Base-by-base conservation (phyloP, 2,113 vertebrate genomes). In the Oplegnathus fasciatus region DNA sequence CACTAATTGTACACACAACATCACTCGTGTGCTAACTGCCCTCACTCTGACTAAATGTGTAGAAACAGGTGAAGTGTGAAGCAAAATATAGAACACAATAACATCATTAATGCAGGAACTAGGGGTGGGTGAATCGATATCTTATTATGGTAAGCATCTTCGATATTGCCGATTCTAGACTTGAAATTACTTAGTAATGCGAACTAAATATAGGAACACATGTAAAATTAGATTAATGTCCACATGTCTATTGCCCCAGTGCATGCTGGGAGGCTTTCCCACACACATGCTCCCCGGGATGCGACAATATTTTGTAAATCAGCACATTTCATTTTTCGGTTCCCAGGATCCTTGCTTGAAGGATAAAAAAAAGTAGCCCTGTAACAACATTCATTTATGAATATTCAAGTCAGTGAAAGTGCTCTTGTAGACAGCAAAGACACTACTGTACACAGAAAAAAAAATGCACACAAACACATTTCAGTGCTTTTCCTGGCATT, bases 381-480 rank as follows among this genome's bases (percentile, higher is more conserved):
- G 2, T 32, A 58, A 86, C 82, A 22, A 20, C 9, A 42, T 72
- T 68, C 11, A 70, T 24, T 55, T 24, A 55, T 89, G 60, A 76
- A 78, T 81, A 85, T 84, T 89, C 70, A 82, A 75, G 30, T 26
- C 64, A 60, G 11, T 30, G 8, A 40, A 72, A 71, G 44, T 22
- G 28, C 26, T 52, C 22, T 54, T 34, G n/a, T 42, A 73, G 37
- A 40, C 5, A 24, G 24, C 28, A 75, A 37, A 71, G 34, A 72
- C 7, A 24, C 3, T 52, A 71, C n/a, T n/a, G n/a, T n/a, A n/a
- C 73, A 58, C 6, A 26, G 11, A 55, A 78, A 74, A 88, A 72
- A 84, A 55, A 55, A 64, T 55, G 50, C 57, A 55, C 30, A 70
- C 48, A 67, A 84, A 73, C 42, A 62, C 15, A 71, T 78, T 84